Conservation (phyloP, 2,113 vertebrate species). For the Triplophysa dalaica region DNA sequence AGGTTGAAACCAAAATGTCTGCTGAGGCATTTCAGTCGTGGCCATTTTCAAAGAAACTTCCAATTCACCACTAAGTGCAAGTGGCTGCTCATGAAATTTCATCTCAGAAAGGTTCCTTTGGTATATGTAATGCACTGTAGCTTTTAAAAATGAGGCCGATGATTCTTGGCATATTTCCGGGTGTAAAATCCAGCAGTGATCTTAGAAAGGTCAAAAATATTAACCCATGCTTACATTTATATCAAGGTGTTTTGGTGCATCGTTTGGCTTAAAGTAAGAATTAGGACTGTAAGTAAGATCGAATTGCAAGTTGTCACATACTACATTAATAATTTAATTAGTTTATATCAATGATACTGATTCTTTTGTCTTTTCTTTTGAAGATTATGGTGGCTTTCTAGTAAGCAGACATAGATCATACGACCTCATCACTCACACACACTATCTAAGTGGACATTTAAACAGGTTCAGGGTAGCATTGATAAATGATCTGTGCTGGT, state of each 20-base stretch:
- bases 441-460: slow-evolving; percentile 12
- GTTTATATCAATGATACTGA: background rate
- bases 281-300: background rate
- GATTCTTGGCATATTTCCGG: background rate
- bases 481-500: background rate
- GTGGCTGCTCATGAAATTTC: slow-evolving; percentile 17
- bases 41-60: background rate
- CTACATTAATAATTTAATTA: background rate
- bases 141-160: background rate
- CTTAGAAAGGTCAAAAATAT: background rate
- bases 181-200: background rate
- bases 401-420: background rate
- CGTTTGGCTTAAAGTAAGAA: background rate
- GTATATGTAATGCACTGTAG: background rate
- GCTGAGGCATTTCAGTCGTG: background rate
- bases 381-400: background rate
- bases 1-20: background rate
- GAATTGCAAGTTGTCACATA: background rate
- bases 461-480: background rate
- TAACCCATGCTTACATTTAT: background rate
- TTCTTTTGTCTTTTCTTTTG: background rate
- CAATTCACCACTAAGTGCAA: background rate
- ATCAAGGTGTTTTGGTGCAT: background rate
- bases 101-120: background rate
- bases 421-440: background rate